Evolutionary conservation across 2,113 vertebrate species (phyloP).

Genomic region (Notarius lentiginosus): DNA sequence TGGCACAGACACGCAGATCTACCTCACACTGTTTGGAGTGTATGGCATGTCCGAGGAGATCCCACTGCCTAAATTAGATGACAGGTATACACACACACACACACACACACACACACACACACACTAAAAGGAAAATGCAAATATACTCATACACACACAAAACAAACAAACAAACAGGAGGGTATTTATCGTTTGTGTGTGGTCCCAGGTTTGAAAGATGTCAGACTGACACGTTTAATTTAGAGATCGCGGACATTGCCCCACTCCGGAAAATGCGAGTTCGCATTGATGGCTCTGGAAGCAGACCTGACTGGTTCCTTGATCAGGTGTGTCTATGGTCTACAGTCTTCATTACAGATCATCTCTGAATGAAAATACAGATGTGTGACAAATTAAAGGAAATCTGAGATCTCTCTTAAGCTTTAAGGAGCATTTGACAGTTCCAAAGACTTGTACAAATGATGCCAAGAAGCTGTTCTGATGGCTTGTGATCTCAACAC

Average conservation of each 20-base stretch:
- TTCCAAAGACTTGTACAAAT: background rate
- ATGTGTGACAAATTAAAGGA: background rate
- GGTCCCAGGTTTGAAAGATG: constrained; percentile 87
- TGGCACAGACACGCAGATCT: constrained; percentile 85
- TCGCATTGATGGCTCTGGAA: constrained; percentile 84
- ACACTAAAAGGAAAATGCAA: background rate
- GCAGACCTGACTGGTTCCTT: constrained; percentile 90
- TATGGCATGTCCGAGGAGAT: constrained; percentile 90
- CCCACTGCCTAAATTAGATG: constrained; percentile 87
- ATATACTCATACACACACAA: background rate
- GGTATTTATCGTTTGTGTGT: constrained; percentile 7
- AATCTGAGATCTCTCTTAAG: background rate
- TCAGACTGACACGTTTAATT: constrained; percentile 89
- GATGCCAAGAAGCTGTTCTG: background rate
- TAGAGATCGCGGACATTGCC: constrained; percentile 91
- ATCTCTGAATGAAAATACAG: background rate
- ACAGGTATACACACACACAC: constrained; percentile 74
- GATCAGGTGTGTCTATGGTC: constrained; percentile 73
- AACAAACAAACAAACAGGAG: background rate
- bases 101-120: constrained; percentile 3
- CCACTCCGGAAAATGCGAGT: constrained; percentile 92
- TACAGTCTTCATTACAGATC: background rate
- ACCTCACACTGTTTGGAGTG: constrained; percentile 87
- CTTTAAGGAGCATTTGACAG: background rate
- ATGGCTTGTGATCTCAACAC: background rate